Evolutionary conservation across 1,140 invertebrate genomes (phyloP).

Genomic region (Periplaneta americana): DNA sequence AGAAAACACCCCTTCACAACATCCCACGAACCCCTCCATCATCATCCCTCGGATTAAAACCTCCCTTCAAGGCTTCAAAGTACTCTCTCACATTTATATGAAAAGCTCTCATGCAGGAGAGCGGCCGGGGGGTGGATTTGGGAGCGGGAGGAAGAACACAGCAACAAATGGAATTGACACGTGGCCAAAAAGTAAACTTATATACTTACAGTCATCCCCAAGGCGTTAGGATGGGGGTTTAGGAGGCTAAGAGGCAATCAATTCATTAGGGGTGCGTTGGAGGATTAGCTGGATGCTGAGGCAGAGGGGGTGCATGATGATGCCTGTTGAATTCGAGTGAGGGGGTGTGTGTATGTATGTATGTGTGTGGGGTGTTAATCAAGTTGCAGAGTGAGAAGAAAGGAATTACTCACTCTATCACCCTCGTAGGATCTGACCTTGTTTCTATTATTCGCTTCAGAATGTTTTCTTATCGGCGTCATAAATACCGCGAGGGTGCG

Average conservation of each 20-base stretch:
- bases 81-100: not conserved
- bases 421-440: not conserved
- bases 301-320: not conserved
- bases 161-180: constrained; percentile 14
- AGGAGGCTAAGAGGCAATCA: constrained; percentile 8
- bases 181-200: constrained; percentile 10
- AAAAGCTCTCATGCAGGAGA: not conserved
- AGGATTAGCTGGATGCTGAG: not conserved
- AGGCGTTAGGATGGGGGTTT: not conserved
- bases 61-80: too few species aligned
- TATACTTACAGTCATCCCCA: not conserved
- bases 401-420: not conserved
- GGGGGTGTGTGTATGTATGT: too few species aligned
- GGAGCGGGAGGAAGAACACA: not conserved
- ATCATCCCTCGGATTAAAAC: not conserved
- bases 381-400: not conserved
- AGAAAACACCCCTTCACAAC: too few species aligned
- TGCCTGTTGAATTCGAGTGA: not conserved
- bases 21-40: not conserved
- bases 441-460: not conserved
- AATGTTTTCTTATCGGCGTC: not conserved
- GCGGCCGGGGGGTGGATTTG: not conserved
- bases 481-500: too few species aligned
- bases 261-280: constrained; percentile 4
- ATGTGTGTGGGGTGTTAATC: not conserved